phyloP scores from a whole-genome alignment of 2,113 vertebrate genomes.

The Aspiorhynchus laticeps region DNA sequence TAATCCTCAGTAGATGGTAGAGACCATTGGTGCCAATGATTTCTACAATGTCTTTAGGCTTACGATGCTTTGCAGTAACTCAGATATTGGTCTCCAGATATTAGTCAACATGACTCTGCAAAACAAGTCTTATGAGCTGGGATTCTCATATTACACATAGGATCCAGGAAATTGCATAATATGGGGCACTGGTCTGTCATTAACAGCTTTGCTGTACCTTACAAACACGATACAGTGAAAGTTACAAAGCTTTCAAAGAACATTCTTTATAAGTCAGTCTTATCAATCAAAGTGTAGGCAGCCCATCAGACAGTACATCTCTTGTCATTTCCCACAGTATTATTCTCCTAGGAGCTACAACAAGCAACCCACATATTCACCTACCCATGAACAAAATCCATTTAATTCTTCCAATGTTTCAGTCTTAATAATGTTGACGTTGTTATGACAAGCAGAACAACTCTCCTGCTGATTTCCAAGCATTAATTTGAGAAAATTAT shows the following conservation, averaged over 20 bases:
- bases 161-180: slow-evolving; percentile 1
- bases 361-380: slow-evolving; percentile 15
- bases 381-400: background rate
- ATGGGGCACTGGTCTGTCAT: background rate
- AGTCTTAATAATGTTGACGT: slow-evolving; percentile 17
- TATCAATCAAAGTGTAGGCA: background rate
- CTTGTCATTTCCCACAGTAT: background rate
- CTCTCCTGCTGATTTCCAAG: slow-evolving; percentile 32
- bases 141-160: background rate
- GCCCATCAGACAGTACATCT: background rate
- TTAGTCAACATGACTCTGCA: background rate
- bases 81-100: background rate
- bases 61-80: background rate
- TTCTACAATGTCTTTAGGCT: background rate
- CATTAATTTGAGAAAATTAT: slow-evolving; percentile 27
- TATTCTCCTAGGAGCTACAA: slow-evolving; percentile 3
- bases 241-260: background rate
- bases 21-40: too few species aligned
- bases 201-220: background rate
- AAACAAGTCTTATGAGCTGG: background rate
- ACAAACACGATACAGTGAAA: background rate
- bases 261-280: background rate
- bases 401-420: slow-evolving; percentile 19
- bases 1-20: background rate
- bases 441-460: slow-evolving; percentile 37